These are phyloP conservation scores for honey bee (Apis mellifera) DNA, from an alignment of 1,140 invertebrate genomes.

Conservation along the genomic window DNA sequence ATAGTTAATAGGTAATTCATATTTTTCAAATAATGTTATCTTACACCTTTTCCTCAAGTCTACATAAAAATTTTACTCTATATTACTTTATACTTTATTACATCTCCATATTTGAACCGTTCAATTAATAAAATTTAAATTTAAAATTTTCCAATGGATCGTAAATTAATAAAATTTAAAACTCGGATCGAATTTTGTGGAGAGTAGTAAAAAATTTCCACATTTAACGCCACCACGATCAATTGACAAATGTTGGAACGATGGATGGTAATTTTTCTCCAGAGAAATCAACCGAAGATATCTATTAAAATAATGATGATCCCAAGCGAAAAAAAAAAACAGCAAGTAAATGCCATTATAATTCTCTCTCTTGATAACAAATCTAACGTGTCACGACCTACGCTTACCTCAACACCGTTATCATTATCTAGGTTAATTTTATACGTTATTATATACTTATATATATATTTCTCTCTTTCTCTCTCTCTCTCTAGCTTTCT, in stretches of 20 bases:
- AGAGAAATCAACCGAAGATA: neutral
- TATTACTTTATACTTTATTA: too few species aligned
- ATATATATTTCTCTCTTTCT: too few species aligned
- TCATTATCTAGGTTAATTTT: slow-evolving; percentile 6
- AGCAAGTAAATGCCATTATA: neutral
- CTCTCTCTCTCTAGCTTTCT: too few species aligned
- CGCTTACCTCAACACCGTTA: neutral
- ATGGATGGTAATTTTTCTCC: neutral
- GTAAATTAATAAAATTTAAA: neutral
- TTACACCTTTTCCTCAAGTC: too few species aligned
- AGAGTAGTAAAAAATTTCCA: neutral
- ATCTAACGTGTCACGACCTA: neutral
- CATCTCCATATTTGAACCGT: too few species aligned
- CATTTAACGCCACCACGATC: neutral
- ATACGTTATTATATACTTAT: neutral
- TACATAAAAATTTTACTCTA: too few species aligned
- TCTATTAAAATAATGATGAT: neutral
- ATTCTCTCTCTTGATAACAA: neutral
- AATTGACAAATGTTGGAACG: neutral
- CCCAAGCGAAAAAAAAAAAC: neutral
- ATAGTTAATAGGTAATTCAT: too few species aligned
- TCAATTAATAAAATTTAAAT: too few species aligned
- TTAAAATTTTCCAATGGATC: too few species aligned
- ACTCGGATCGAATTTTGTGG: neutral
- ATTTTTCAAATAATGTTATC: too few species aligned